Conservation (phyloP, 2,113 vertebrate genomes). For the Sander vitreus region DNA sequence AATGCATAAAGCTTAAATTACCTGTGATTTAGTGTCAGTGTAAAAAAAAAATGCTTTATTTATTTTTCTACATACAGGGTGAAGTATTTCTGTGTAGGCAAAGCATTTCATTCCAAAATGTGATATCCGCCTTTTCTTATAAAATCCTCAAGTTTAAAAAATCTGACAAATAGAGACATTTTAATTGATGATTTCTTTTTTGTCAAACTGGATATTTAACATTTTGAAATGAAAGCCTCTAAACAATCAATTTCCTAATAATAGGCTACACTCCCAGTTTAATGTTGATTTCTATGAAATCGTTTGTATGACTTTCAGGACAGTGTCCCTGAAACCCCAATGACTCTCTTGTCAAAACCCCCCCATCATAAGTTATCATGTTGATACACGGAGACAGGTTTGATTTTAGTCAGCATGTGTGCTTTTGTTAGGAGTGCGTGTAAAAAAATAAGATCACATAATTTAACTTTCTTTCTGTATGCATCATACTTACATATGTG, state of each 20-base stretch:
- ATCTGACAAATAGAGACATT: neutral
- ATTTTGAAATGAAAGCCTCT: slow-evolving; percentile 26
- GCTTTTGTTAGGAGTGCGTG: slow-evolving; percentile 56
- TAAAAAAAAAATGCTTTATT: slow-evolving; percentile 39
- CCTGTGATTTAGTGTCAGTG: slow-evolving; percentile 2
- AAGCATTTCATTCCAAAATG: slow-evolving; percentile 22
- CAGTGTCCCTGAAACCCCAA: slow-evolving; percentile 52
- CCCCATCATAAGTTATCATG: slow-evolving; percentile 73
- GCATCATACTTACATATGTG: slow-evolving; percentile 45
- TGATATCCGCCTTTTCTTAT: neutral
- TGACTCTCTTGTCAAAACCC: slow-evolving; percentile 37
- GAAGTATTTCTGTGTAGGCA: neutral
- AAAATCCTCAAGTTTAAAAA: neutral
- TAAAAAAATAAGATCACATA: slow-evolving; percentile 28
- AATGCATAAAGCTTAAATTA: slow-evolving; percentile 16
- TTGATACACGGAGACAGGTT: slow-evolving; percentile 74
- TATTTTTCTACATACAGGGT: neutral
- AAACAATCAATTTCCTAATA: slow-evolving; percentile 17
- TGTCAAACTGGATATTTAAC: slow-evolving; percentile 4
- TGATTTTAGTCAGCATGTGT: slow-evolving; percentile 57
- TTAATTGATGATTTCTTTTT: slow-evolving; percentile 33
- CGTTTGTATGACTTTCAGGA: slow-evolving; percentile 45
- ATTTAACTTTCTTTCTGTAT: slow-evolving; percentile 50
- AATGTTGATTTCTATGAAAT: slow-evolving; percentile 87
- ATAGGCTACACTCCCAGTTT: slow-evolving; percentile 48